These are phyloP conservation scores for Anolis sagrei DNA, from an alignment of 2,113 vertebrate species.

Conservation along the genomic window DNA sequence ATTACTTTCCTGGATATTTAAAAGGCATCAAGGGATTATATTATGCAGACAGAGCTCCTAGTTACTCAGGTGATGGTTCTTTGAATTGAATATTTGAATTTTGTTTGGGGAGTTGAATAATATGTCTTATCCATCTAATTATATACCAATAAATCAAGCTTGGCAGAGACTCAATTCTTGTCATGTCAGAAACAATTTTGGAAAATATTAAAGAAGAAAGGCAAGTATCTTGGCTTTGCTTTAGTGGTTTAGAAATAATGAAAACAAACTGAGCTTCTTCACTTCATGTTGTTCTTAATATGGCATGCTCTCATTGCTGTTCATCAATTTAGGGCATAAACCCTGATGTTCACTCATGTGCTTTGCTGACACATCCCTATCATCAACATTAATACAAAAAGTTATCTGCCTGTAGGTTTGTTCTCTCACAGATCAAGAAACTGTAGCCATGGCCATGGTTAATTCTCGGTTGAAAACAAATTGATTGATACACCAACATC, in stretches of 20 bases:
- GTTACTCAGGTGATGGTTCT: slow-evolving; percentile 29
- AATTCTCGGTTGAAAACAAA: neutral
- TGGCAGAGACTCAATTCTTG: slow-evolving; percentile 35
- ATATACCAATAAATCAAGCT: slow-evolving; percentile 45
- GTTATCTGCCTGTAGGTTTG: neutral
- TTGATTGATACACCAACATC: neutral
- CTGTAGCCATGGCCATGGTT: neutral
- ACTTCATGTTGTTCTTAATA: neutral
- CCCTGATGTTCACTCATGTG: too few species aligned
- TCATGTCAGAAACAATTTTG: slow-evolving; percentile 38
- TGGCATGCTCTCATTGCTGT: neutral
- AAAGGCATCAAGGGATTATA: slow-evolving; percentile 22
- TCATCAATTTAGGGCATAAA: neutral
- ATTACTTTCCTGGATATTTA: slow-evolving; percentile 40
- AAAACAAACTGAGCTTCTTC: neutral
- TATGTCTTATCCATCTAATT: slow-evolving; percentile 38
- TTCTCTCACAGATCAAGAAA: too few species aligned
- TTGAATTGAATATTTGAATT: slow-evolving; percentile 47
- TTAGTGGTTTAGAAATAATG: slow-evolving; percentile 34
- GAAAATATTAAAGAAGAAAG: slow-evolving; percentile 28
- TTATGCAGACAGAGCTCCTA: slow-evolving; percentile 11
- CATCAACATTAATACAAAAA: neutral
- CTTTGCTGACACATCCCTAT: neutral
- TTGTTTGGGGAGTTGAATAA: slow-evolving; percentile 41
- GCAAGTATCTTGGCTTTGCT: slow-evolving; percentile 20